A percentile compares a stretch with the other conserved stretches of the same genome.
These are phyloP conservation scores for Micrasema minimum DNA, from an alignment of 1,140 invertebrate genomes.

Conservation along the genomic window DNA sequence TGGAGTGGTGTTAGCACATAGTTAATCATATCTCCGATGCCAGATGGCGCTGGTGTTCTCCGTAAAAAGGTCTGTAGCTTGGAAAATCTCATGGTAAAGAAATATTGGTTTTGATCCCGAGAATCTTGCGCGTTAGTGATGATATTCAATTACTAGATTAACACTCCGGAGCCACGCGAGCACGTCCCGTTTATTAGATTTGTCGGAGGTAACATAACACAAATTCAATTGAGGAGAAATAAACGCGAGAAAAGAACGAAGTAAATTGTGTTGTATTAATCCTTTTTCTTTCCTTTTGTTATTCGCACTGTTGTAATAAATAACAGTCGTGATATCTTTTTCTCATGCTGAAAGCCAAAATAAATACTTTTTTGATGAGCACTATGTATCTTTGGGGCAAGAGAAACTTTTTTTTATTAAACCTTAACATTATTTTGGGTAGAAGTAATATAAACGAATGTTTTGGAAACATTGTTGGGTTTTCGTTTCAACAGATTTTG, in stretches of 20 bases:
- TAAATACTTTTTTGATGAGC: too few species aligned
- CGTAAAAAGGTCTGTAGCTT: slow-evolving; percentile 18
- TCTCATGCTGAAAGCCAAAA: too few species aligned
- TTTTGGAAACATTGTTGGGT: too few species aligned
- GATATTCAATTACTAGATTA: slow-evolving; percentile 46
- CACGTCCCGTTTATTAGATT: slow-evolving; percentile 37
- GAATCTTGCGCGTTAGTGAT: slow-evolving; percentile 30
- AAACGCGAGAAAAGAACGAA: neutral
- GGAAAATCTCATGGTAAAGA: slow-evolving; percentile 41
- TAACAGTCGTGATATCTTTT: too few species aligned
- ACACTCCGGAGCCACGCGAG: slow-evolving; percentile 10
- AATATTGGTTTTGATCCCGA: slow-evolving; percentile 44
- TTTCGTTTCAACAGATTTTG: too few species aligned
- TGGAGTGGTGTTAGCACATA: slow-evolving; percentile 10
- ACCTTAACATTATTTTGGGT: too few species aligned
- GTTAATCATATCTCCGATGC: slow-evolving; percentile 30
- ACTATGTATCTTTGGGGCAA: too few species aligned
- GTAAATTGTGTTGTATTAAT: slow-evolving; percentile 6
- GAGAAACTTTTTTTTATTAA: too few species aligned
- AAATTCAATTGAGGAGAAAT: slow-evolving; percentile 22
- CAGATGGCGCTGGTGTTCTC: slow-evolving; percentile 14
- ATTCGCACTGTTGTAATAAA: too few species aligned
- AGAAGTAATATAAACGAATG: too few species aligned
- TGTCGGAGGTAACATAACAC: slow-evolving; percentile 6
- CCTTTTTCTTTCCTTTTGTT: too few species aligned